Conservation (phyloP, 2,113 vertebrate species). For the Tor tambroides region DNA sequence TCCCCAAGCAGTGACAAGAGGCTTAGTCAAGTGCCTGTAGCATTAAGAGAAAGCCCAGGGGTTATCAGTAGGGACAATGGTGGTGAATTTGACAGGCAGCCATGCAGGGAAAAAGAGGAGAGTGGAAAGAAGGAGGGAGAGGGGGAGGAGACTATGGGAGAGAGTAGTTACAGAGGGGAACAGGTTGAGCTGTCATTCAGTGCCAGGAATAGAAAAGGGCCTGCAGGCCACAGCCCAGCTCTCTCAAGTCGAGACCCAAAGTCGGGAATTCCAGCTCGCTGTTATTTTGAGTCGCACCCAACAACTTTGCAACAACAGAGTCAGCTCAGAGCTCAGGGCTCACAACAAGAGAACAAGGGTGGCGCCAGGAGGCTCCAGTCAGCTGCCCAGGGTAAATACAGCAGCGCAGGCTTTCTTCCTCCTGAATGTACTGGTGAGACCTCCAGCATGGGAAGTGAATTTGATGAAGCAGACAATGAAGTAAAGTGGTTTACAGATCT, state of each 20-base stretch:
- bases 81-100: constrained; percentile 59
- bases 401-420: constrained; percentile 54
- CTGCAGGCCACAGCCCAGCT: constrained; percentile 73
- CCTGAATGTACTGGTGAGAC: constrained; percentile 69
- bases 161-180: constrained; percentile 78
- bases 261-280: constrained; percentile 72
- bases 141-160: constrained; percentile 69
- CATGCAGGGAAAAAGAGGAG: constrained; percentile 62
- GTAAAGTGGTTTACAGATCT: constrained; percentile 83
- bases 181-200: constrained; percentile 88
- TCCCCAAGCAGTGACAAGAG: constrained; percentile 62
- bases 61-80: constrained; percentile 62
- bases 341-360: constrained; percentile 69
- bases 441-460: constrained; percentile 81
- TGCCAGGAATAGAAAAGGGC: constrained; percentile 85
- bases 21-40: constrained; percentile 37
- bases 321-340: constrained; percentile 62
- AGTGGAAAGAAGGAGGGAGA: constrained; percentile 64
- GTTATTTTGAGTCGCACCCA: constrained; percentile 75
- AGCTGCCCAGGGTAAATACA: constrained; percentile 62
- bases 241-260: constrained; percentile 73
- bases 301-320: constrained; percentile 73
- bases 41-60: constrained; percentile 71
- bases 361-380: constrained; percentile 65
- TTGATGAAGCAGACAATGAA: constrained; percentile 84